These are phyloP conservation scores for Phoxinus phoxinus DNA, from an alignment of 2,113 vertebrate species.

Conservation along the genomic window DNA sequence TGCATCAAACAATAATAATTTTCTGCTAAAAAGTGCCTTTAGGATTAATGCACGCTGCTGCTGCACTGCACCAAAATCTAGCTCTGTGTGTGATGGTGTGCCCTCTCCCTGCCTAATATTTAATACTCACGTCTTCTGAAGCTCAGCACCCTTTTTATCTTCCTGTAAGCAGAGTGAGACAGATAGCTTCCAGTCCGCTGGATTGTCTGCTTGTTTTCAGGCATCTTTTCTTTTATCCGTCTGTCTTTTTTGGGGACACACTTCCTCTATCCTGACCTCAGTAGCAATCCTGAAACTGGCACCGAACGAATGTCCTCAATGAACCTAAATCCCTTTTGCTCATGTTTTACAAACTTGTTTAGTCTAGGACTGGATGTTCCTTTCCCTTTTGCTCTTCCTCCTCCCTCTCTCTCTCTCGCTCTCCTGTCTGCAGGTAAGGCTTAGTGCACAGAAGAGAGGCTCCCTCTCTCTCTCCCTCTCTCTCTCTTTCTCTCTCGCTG, in stretches of 20 bases:
- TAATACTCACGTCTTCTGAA: slow-evolving; percentile 65
- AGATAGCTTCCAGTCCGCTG: slow-evolving; percentile 61
- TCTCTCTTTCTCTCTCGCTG: slow-evolving; percentile 4
- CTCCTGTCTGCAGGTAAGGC: slow-evolving; percentile 46
- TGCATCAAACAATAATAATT: not conserved
- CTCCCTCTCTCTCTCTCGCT: not conserved
- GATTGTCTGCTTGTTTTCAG: slow-evolving; percentile 59
- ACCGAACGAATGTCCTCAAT: not conserved
- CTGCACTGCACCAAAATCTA: slow-evolving; percentile 43
- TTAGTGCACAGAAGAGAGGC: slow-evolving; percentile 12
- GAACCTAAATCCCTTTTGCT: slow-evolving; percentile 7
- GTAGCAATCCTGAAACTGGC: slow-evolving; percentile 4
- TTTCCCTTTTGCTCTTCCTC: not conserved
- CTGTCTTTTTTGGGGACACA: not conserved
- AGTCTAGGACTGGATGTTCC: slow-evolving; percentile 28
- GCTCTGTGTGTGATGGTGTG: slow-evolving; percentile 20
- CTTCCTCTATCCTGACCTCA: not conserved
- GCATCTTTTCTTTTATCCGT: slow-evolving; percentile 47
- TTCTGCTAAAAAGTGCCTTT: not conserved
- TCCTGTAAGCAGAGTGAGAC: slow-evolving; percentile 66
- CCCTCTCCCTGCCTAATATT: not conserved
- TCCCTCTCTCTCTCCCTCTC: not conserved
- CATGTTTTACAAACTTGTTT: slow-evolving; percentile 32
- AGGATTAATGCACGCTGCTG: not conserved
- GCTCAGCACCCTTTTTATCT: slow-evolving; percentile 68